Base-by-base conservation (phyloP, 2,888 invertebrate species). In the Crepidodera aurea region DNA sequence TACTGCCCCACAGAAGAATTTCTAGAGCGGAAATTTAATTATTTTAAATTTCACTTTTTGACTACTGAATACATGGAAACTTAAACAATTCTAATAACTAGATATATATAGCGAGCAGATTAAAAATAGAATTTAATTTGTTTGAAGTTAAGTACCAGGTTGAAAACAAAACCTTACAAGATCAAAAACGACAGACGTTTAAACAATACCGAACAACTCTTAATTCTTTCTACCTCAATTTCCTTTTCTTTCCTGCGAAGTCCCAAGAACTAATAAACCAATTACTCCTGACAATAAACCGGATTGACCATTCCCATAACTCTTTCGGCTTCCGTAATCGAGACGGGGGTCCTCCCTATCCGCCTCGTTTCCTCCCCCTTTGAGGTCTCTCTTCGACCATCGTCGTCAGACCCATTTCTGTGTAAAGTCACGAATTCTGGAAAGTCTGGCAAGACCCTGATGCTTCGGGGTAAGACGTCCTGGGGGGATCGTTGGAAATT, bases 271-370 rank as follows among this genome's bases (percentile, higher is more conserved):
- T 37, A 60, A 55, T 60, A 50, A 60, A 60, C 50, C 55, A 60
- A 60, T 60, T 60, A 60, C 60, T 50, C 34, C 16, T 50, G 60
- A 60, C 60, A 60, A 55, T 60, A 55, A 60, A 60, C 48, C 46
- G 55, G 60, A 60, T 60, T 55, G 55, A 60, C 55, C 55, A 60
- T 40, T 40, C 55, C 42, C 50, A 60, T 60, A 60, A 60, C 55
- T 60, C 55, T 55, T 60, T 37, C 39, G 46, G 16, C 50, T 42
- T 22, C 32, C 34, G 46, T 50, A 39, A 32, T 34, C 50, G 40
- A 42, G 16, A 32, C 29, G 44, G 27, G 32, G 0, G 37, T 13
- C 18, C 12, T n/a, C 12, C 34, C 25, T n/a, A n/a, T 51, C 12
- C 13, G 19, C 13, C 29, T 12, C 58, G 19, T 25, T 15, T 5